These are phyloP conservation scores for Synchiropus splendidus DNA, from an alignment of 2,113 vertebrate genomes.

Conservation along the genomic window DNA sequence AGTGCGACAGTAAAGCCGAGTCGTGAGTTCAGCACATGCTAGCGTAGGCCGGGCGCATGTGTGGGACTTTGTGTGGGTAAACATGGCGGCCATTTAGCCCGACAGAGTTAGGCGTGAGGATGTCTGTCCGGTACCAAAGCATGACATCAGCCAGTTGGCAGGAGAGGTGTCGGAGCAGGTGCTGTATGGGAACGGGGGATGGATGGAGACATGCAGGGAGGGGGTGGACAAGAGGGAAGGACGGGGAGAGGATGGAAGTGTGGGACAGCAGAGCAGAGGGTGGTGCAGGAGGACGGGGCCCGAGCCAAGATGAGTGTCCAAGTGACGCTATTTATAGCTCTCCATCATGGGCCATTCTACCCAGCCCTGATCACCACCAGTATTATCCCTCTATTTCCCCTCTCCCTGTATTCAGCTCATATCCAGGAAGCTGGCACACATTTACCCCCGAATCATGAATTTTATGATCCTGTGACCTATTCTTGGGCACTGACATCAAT, in stretches of 20 bases:
- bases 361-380: conserved; percentile 43
- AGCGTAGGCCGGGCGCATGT: conserved; percentile 5
- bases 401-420: conserved; percentile 40
- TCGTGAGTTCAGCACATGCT: conserved; percentile 34
- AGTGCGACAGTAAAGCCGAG: conserved; percentile 9
- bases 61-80: conserved; percentile 13
- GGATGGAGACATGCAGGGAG: conserved; percentile 44
- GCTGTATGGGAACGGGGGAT: conserved; percentile 49
- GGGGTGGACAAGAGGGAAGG: conserved; percentile 52
- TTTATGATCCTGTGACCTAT: conserved; percentile 20
- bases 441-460: conserved; percentile 34
- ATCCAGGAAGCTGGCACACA: conserved; percentile 35
- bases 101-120: conserved; percentile 50
- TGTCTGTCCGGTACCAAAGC: conserved; percentile 47
- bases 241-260: conserved; percentile 53
- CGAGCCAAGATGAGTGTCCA: conserved; percentile 58
- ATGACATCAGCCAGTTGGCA: conserved; percentile 67
- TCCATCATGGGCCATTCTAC: conserved; percentile 52
- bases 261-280: conserved; percentile 54
- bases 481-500: conserved; percentile 13
- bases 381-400: conserved; percentile 48
- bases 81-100: conserved; percentile 41
- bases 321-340: conserved; percentile 59
- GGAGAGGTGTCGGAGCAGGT: conserved; percentile 63
- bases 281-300: conserved; percentile 43